Evolutionary conservation across 53 echinoderm and acorn worm genomes (phyloP).

Genomic region (Zoroaster sp.): DNA sequence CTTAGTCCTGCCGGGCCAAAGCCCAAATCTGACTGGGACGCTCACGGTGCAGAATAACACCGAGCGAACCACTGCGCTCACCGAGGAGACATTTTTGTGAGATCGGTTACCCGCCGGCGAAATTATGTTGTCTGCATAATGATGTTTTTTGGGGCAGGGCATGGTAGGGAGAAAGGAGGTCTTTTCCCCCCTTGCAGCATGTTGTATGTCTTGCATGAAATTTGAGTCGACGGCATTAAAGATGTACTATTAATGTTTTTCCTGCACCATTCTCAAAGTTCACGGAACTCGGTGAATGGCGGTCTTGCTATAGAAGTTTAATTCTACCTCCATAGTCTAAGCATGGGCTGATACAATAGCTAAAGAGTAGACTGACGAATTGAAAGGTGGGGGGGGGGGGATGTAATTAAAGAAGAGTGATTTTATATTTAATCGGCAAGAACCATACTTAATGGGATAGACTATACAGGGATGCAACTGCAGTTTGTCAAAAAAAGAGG

Average conservation of each 20-base stretch:
- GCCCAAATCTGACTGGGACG: too few relatives aligned
- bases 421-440: too few relatives aligned
- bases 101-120: conserved; percentile 26
- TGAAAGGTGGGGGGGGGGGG: neutral
- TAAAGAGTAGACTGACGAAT: neutral
- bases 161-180: neutral
- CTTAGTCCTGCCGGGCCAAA: conserved; percentile 36
- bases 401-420: too few relatives aligned
- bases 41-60: conserved; percentile 6
- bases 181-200: neutral
- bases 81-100: neutral
- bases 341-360: neutral
- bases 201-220: neutral
- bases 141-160: conserved; percentile 28
- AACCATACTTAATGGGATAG: too few relatives aligned
- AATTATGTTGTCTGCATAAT: conserved; percentile 55
- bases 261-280: neutral
- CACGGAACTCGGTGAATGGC: neutral
- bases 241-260: neutral
- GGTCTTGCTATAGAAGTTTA: neutral
- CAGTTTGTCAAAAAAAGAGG: too few relatives aligned
- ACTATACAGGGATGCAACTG: too few relatives aligned
- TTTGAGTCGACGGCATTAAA: conserved; percentile 27
- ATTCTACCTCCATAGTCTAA: too few relatives aligned
- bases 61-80: neutral